Evolutionary conservation across 2,888 invertebrate species (phyloP).

Genomic region (Microchrysa polita): DNA sequence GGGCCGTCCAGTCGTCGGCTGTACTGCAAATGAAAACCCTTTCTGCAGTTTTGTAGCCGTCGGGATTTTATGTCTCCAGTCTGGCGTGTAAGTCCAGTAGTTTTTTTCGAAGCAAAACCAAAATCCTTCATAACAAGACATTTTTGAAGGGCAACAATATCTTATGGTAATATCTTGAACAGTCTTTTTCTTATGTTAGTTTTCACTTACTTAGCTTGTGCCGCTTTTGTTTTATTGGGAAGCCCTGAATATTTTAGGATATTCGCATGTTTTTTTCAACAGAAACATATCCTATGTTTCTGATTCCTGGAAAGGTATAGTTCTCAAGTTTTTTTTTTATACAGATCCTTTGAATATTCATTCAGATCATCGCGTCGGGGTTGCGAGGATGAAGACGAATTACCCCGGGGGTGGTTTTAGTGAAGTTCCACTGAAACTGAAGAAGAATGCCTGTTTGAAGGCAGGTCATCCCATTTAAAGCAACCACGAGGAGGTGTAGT

Average conservation of each 20-base stretch:
- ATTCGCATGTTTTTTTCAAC: slow-evolving; percentile 1
- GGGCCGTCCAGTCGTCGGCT: not conserved
- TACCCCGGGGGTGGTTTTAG: slow-evolving; percentile 32
- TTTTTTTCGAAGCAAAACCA: slow-evolving; percentile 18
- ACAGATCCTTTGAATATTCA: slow-evolving; percentile 26
- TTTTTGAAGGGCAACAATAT: slow-evolving; percentile 26
- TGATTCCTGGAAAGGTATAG: not conserved
- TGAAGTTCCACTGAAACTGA: slow-evolving; percentile 12
- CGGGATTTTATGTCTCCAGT: slow-evolving; percentile 49
- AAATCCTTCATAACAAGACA: slow-evolving; percentile 21
- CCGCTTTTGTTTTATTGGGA: not conserved
- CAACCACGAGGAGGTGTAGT: not conserved
- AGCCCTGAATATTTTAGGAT: slow-evolving; percentile 18
- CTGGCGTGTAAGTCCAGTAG: slow-evolving; percentile 49
- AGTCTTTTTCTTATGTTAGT: slow-evolving; percentile 4
- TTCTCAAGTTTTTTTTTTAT: not conserved
- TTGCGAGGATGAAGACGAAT: slow-evolving; percentile 13
- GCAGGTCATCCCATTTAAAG: not conserved
- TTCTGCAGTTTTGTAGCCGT: slow-evolving; percentile 45
- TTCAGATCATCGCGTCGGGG: slow-evolving; percentile 18
- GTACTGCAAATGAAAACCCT: not conserved
- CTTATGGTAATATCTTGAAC: slow-evolving; percentile 2
- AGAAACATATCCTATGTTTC: not conserved
- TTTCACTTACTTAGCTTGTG: slow-evolving; percentile 19
- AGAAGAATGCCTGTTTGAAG: not conserved